Evolutionary conservation across 1,140 invertebrate species (phyloP), one percentile per base, ranked within the genome.

Genomic region (Drosophila asahinai): DNA sequence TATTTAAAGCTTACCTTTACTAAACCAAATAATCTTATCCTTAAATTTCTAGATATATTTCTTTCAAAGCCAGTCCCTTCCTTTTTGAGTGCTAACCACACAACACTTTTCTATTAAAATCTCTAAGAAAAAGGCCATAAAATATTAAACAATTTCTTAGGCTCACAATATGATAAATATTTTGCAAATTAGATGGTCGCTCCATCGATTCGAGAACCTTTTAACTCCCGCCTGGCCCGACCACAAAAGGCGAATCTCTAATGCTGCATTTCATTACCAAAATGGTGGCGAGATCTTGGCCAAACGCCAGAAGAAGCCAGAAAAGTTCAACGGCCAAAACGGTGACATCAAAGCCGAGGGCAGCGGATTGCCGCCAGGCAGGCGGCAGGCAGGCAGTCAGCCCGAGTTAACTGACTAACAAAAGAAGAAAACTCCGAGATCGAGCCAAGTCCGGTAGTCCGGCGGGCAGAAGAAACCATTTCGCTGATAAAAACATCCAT

Each of bases 401-500:
- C 17, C 52, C 52, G 52, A 55, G 52, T 55, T 55, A 55, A 40
- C 54, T n/a, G 54, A 22, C 33, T 55, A 42, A 62, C 51, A 77
- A 54, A 67, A 74, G 49, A 57, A 64, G 57, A 76, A 72, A 67
- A 80, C 59, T 66, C 59, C n/a, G n/a, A n/a, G n/a, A n/a, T n/a
- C n/a, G n/a, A n/a, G n/a, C n/a, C 81, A 84, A 90, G 81, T 84
- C 86, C 86, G 89, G 86, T 90, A 90, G 86, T 84, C 86, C 40
- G 38, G 47, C n/a, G 72, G 19, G 19, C n/a, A 76, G 48, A 81
- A 83, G 73, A 89, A 89, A 89, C 81, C 86, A 90, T 82, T 89
- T 84, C 52, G 81, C 86, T 81, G 86, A 90, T 90, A 90, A 90
- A 90, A 90, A 90, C 81, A 90, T 90, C 86, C 86, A 90, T 90